Conservation (phyloP, 1,140 invertebrate species). For the Psix sp. region DNA sequence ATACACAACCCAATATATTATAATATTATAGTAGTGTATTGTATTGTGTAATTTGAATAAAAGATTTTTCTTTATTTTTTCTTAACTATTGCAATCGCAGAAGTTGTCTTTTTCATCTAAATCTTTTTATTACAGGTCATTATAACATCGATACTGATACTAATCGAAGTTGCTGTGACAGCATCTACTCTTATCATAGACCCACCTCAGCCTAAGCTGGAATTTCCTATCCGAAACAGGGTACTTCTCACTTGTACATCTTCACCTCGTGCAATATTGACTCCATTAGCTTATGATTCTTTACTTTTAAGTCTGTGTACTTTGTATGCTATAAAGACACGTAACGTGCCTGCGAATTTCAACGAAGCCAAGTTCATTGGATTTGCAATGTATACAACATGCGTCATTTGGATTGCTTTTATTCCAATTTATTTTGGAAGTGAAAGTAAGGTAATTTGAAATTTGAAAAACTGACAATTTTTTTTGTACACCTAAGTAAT, state of each 20-base stretch:
- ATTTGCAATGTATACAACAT: conserved; percentile 92
- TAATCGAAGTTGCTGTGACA: conserved; percentile 84
- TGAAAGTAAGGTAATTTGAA: conserved; percentile 81
- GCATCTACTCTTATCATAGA: conserved; percentile 84
- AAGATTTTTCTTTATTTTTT: too few species aligned
- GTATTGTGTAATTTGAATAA: background rate
- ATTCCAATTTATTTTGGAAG: conserved; percentile 90
- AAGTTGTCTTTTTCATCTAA: too few species aligned
- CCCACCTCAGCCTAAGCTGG: conserved; percentile 80
- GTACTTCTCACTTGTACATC: conserved; percentile 85
- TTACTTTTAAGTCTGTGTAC: conserved; percentile 88
- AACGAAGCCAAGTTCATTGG: conserved; percentile 91
- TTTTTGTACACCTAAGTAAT: background rate
- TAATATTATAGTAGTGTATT: too few species aligned
- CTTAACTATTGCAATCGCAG: too few species aligned
- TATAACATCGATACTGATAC: conserved; percentile 82
- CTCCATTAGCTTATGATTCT: conserved; percentile 88
- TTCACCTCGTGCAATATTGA: conserved; percentile 82
- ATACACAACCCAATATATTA: too few species aligned
- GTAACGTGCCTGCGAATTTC: conserved; percentile 92
- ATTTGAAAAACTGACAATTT: too few species aligned
- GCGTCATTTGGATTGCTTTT: conserved; percentile 93
- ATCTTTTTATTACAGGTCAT: conserved; percentile 80
- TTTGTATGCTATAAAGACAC: conserved; percentile 89
- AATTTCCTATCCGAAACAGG: conserved; percentile 79